These are phyloP conservation scores for Paradoxurus hermaphroditus DNA, from an alignment of 2,113 vertebrate species.

Conservation along the genomic window DNA sequence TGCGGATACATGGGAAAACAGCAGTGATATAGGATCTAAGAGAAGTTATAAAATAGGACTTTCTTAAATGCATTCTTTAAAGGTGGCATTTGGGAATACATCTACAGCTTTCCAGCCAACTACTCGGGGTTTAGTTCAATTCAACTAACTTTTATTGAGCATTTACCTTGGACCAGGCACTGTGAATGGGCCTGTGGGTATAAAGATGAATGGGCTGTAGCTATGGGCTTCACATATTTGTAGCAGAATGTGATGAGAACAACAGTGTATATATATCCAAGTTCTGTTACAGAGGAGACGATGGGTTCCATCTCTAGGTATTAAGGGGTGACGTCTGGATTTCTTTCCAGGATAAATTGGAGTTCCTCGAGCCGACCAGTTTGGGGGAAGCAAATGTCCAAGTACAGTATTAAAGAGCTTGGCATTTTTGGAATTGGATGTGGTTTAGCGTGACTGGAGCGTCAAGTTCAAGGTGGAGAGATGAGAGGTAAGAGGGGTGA, in stretches of 20 bases:
- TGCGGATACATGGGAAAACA: background rate
- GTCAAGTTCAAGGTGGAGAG: background rate
- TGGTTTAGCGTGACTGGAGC: background rate
- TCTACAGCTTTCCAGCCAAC: background rate
- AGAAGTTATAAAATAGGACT: background rate
- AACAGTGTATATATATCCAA: background rate
- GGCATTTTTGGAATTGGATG: background rate
- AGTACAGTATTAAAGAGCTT: background rate
- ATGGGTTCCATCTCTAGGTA: background rate
- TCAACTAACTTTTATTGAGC: background rate
- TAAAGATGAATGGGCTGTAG: background rate
- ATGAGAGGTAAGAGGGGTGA: background rate
- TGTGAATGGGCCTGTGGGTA: background rate
- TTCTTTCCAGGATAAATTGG: background rate
- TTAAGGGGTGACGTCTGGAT: background rate
- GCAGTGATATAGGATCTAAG: background rate
- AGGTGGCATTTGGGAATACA: background rate
- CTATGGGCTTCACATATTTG: background rate
- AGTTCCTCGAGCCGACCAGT: background rate
- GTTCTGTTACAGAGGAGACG: background rate
- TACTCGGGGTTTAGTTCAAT: background rate
- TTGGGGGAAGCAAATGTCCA: background rate
- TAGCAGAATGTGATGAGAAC: background rate
- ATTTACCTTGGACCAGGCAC: background rate
- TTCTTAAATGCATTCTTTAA: constrained; percentile 23